Base-by-base conservation (phyloP, 2,888 invertebrate genomes). In the Caenorhabditis afra region DNA sequence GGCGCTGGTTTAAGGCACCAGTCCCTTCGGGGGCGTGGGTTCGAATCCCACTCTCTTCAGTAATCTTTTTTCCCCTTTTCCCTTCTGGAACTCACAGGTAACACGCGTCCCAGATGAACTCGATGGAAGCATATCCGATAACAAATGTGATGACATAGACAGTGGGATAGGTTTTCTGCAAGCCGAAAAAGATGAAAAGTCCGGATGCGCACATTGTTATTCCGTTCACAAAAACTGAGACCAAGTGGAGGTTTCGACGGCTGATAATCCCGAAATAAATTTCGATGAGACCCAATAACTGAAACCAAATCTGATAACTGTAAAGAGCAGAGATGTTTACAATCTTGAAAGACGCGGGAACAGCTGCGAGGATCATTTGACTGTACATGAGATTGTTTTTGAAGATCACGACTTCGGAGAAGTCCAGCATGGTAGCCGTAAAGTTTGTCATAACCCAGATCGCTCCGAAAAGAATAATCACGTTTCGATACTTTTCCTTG, bases 1-100 rank as follows among this genome's bases (percentile, higher is more conserved):
- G 94, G 94, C 94, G 94, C 94, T 94, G 94, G 94, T 94, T 94
- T 94, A 94, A 94, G 94, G 94, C 94, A 85, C 86, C 85, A 94
- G 94, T 94, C 94, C 94, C 94, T 92, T 94, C 94, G 94, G 91
- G 88, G 94, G 94, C 94, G 94, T 94, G 94, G 94, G 94, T 94
- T 94, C 94, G 94, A 94, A 94, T 94, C 94, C 94, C 94, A 94
- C 94, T 87, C 87, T 87, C 84, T 75, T 83, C 85, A 85, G 80
- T 68, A 29, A n/a, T 49, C 50, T 44, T 79, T 67, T 73, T 74
- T 66, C 12, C 8, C 4, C 4, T 37, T 70, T 45, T 55, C 37
- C 29, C 18, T 20, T 10, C 10, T 10, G 35, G 22, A 1, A 64
- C 80, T 80, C 16, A 80, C 80, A 80, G 41, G 44, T 80, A 80